These are phyloP conservation scores for Excalfactoria chinensis DNA, from an alignment of 2,113 vertebrate genomes.

Conservation along the genomic window DNA sequence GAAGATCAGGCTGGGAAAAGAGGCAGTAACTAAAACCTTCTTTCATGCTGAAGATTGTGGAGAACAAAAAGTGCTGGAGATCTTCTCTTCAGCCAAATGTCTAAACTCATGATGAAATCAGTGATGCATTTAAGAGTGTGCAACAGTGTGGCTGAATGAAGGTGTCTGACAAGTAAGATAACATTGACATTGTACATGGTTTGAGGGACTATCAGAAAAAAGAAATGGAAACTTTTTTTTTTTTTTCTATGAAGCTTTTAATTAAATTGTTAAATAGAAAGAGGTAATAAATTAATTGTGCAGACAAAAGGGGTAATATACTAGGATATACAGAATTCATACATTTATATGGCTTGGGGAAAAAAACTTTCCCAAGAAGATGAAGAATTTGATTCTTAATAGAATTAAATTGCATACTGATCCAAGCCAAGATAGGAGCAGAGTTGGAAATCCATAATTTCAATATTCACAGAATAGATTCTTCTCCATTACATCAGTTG, in stretches of 20 bases:
- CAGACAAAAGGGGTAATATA: neutral
- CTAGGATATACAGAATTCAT: neutral
- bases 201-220: neutral
- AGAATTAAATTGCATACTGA: constrained; percentile 45
- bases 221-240: neutral
- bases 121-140: neutral
- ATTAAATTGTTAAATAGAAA: constrained; percentile 68
- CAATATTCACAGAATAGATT: constrained; percentile 45
- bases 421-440: constrained; percentile 37
- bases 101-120: neutral
- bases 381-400: constrained; percentile 34
- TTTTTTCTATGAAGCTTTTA: constrained; percentile 37
- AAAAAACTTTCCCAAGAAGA: constrained; percentile 15
- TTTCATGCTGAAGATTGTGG: neutral
- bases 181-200: neutral
- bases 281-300: constrained; percentile 67
- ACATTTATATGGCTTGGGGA: constrained; percentile 10
- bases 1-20: neutral
- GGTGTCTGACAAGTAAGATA: neutral
- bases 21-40: neutral
- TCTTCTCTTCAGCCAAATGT: neutral
- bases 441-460: constrained; percentile 30
- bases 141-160: neutral
- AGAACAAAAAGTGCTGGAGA: neutral
- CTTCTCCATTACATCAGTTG: constrained; percentile 25